Base-by-base conservation (phyloP, 2,113 vertebrate genomes). In the Perccottus glenii region DNA sequence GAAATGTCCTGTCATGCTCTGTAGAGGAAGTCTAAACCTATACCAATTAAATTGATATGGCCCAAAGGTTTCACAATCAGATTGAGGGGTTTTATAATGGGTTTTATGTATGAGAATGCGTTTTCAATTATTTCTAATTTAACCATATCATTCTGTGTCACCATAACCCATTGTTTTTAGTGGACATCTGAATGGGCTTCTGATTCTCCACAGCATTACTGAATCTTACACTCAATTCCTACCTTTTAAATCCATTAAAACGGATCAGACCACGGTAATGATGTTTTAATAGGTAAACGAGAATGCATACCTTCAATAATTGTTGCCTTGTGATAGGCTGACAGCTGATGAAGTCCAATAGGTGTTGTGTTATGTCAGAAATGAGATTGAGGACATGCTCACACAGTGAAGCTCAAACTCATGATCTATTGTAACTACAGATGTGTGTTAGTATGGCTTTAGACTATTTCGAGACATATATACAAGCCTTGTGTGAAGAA, bases 41-140 rank as follows among this genome's bases (percentile, higher is more conserved):
- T 27, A 32, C 78, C 89, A 91, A 90, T 93, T 93, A 90, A 91
- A 93, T 85, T 89, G 84, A 66, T 86, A 88, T 85, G 87, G 85
- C 69, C 75, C 83, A 87, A 87, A 83, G 82, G 78, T 82, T 88
- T 83, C 40, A n/a, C 64, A 75, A 67, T 85, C 56, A 68, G 59
- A 53, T 48, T 51, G 59, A 70, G 12, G 19, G 66, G n/a, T 70
- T 66, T 70, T 77, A 58, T 76, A 69, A 80, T 60, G 47, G 75
- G 62, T 32, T 32, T 11, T 33, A 7, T 6, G n/a, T 55, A 55
- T 55, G 32, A 14, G n/a, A 55, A 36, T 36, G 35, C 33, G 36
- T 12, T 55, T 55, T 32, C 52, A 55, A 36, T 55, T 55, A 55
- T 55, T 55, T 55, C 33, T 11, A 55, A 55, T 55, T 36, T 55